Evolutionary conservation across 1,140 invertebrate species (phyloP), one percentile per base, ranked within the genome.

Genomic region (Drosophila simulans): DNA sequence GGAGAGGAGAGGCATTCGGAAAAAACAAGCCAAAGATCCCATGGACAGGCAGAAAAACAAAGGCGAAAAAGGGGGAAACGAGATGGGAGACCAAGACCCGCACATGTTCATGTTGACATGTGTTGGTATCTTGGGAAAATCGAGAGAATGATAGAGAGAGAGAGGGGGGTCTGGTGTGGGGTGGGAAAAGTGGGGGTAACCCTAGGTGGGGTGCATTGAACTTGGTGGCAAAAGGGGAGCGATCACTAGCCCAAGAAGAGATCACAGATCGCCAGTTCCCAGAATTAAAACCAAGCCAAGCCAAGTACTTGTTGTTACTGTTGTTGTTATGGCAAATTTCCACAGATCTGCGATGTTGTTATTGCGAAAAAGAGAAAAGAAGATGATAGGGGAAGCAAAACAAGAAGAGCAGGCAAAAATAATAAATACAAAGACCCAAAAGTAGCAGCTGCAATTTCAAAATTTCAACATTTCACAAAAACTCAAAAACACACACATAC

Each of bases 381-480:
- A 10, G 37, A 35, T 54, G 20, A 62, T 13, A 20, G 3, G 48
- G 43, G 11, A 25, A 35, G 11, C n/a, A 25, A 40, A 20, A 69
- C 4, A 48, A 51, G 42, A 45, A 54, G 51, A 63, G 62, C 42
- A 66, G 70, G 71, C 72, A 65, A 60, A 85, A 88, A 66, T 64
- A 80, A 60, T 37, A 63, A 64, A 77, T 52, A 62, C 48, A 80
- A 62, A 77, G 62, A 27, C 58, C 58, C 49, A 81, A 91, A 91
- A 79, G 80, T 75, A 68, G 89, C 89, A 91, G 89, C 89, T 91
- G 89, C 89, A 91, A 85, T 84, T 81, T 45, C 81, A 82, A 80
- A 82, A 85, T 80, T 80, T 49, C 78, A 82, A 80, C 77, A 82
- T 77, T 80, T 70, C 49, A 65, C 77, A 68, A 59, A 63, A 59